Conservation (phyloP, 2,888 invertebrate genomes). For the Lepidonotus clava region DNA sequence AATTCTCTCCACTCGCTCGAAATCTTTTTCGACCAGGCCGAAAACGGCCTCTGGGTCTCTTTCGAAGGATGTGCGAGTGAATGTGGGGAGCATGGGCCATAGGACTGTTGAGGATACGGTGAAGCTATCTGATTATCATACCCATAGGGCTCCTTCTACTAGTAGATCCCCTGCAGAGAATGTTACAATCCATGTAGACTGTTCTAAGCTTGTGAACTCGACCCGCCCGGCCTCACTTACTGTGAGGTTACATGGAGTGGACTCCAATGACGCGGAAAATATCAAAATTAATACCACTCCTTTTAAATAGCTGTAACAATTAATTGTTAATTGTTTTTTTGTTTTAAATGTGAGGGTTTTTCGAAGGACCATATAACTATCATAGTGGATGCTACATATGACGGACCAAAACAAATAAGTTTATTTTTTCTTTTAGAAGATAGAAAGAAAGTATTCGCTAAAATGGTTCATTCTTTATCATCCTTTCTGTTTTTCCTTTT, state of each 20-base stretch:
- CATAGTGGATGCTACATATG: too few species aligned
- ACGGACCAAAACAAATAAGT: too few species aligned
- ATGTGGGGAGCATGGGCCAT: not conserved
- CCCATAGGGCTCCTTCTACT: not conserved
- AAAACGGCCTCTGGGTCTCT: not conserved
- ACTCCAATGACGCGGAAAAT: not conserved
- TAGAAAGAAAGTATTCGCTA: too few species aligned
- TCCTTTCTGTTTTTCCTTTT: too few species aligned
- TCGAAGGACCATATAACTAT: too few species aligned
- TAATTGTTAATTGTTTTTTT: not conserved
- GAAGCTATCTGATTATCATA: not conserved
- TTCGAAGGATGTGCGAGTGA: not conserved
- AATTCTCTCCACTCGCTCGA: not conserved
- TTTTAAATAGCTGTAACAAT: not conserved
- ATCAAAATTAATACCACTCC: not conserved
- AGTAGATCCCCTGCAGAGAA: not conserved
- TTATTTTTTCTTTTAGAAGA: too few species aligned
- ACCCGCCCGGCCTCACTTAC: not conserved
- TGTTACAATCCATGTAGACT: slow-evolving; percentile 39
- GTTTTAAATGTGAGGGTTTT: too few species aligned
- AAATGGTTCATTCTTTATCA: too few species aligned
- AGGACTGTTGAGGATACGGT: not conserved
- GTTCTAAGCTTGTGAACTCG: not conserved
- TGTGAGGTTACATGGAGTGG: slow-evolving; percentile 23
- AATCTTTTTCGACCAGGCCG: not conserved